Evolutionary conservation across 1,140 invertebrate species (phyloP).

Genomic region (Lucilia cuprina): DNA sequence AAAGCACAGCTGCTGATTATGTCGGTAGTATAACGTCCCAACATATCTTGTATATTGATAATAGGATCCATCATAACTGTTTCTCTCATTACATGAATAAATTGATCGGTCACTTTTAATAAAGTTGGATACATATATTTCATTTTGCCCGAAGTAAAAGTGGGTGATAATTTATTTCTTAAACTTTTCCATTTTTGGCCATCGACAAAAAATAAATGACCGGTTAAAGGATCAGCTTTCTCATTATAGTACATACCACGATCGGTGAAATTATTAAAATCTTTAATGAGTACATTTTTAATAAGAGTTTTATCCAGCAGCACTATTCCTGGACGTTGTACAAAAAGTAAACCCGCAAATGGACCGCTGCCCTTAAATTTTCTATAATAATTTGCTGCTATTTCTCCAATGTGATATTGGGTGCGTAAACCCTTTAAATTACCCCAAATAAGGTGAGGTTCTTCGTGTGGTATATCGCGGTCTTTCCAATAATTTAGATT

Average conservation of each 20-base stretch:
- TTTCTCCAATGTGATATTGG: conserved; percentile 44
- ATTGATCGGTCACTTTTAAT: conserved; percentile 56
- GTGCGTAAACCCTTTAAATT: conserved; percentile 46
- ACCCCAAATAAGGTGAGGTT: conserved; percentile 46
- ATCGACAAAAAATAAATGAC: conserved; percentile 65
- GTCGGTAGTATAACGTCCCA: conserved; percentile 68
- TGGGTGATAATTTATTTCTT: conserved; percentile 67
- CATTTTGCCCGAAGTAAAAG: conserved; percentile 70
- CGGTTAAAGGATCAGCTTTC: conserved; percentile 64
- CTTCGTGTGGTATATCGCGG: conserved; percentile 53
- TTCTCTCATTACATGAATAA: conserved; percentile 45
- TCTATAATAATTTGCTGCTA: conserved; percentile 46
- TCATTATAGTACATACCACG: conserved; percentile 64
- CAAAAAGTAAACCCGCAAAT: conserved; percentile 49
- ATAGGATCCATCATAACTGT: conserved; percentile 29
- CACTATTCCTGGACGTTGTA: conserved; percentile 48
- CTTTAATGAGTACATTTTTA: conserved; percentile 66
- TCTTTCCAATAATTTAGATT: conserved; percentile 63
- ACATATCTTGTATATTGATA: conserved; percentile 59
- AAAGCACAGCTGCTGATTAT: conserved; percentile 70
- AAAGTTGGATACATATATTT: conserved; percentile 67
- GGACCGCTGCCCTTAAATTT: conserved; percentile 49
- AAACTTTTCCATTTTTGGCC: conserved; percentile 69
- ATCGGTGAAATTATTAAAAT: conserved; percentile 68
- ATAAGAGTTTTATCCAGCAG: conserved; percentile 60